These are phyloP conservation scores for Planiliza haematocheilus DNA, from an alignment of 2,113 vertebrate species.

Conservation along the genomic window DNA sequence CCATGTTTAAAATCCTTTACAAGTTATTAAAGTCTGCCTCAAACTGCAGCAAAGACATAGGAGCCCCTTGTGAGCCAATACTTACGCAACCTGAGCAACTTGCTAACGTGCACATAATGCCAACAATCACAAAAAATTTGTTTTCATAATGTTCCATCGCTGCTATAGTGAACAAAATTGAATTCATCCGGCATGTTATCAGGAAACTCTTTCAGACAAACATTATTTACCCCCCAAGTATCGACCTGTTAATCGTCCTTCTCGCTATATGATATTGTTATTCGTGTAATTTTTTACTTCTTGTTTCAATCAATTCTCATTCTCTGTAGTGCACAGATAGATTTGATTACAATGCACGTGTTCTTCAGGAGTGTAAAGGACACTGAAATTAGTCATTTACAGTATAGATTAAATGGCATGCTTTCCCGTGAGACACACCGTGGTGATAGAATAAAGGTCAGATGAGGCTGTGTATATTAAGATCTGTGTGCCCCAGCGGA, in stretches of 20 bases:
- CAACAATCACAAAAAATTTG: not conserved
- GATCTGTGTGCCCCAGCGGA: not conserved
- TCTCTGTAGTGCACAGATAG: not conserved
- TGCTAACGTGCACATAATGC: not conserved
- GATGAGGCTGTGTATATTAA: not conserved
- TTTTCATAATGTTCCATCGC: not conserved
- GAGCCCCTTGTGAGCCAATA: no score
- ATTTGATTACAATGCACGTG: slow-evolving; percentile 30
- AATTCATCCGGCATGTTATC: not conserved
- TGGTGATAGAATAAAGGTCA: slow-evolving; percentile 2
- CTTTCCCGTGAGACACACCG: not conserved
- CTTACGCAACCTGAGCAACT: no score
- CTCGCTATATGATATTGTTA: slow-evolving; percentile 17
- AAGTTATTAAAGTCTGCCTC: no score
- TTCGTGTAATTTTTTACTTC: slow-evolving; percentile 27
- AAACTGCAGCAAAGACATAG: no score
- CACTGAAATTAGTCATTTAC: slow-evolving; percentile 4
- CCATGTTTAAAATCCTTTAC: no score
- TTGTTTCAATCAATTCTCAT: slow-evolving; percentile 25
- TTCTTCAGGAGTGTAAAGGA: slow-evolving; percentile 34
- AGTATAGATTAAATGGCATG: slow-evolving; percentile 11
- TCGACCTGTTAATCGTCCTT: slow-evolving; percentile 19
- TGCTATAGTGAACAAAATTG: not conserved
- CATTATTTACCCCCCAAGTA: slow-evolving; percentile 1
- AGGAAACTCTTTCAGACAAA: not conserved